Base-by-base conservation (phyloP, 1,140 invertebrate genomes). In the Drosophila sp. region DNA sequence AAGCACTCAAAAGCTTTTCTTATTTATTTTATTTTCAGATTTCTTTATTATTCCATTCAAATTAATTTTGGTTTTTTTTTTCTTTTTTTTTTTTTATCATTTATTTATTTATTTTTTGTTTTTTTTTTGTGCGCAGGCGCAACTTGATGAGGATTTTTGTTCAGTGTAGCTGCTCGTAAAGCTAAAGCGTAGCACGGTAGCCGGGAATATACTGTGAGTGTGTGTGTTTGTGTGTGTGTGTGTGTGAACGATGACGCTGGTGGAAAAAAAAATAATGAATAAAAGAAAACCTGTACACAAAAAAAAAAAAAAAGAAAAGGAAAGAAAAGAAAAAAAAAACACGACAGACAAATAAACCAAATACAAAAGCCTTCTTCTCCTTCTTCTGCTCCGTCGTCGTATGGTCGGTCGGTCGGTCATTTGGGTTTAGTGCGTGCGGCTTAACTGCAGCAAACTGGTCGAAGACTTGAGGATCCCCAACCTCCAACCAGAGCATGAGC, bases 191-290 rank as follows among this genome's bases (percentile, higher is more conserved):
- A 87, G 84, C 84, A 87, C 84, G 70, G 84, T 87, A 87, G 84
- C 62, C 72, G 72, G 72, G 61, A 69, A 81, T 61, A 65, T 62
- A 60, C 30, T 27, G 23, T 32, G 7, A 35, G 17, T 41, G 47
- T 58, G 47, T 70, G 61, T 78, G 35, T 72, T n/a, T n/a, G 55
- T 72, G 29, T 47, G 56, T 70, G 40, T 69, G 60, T 41, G 64
- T 65, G 57, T 62, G 64, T 62, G 71, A 68, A 85, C 80, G 80
- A 89, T 85, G 81, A 90, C 85, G 78, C 64, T 89, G 81, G 75
- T 80, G 90, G 80, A 50, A 81, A 90, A 89, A 83, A 84, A 87
- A 90, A 84, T 89, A 87, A 87, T 87, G 84, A 87, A 87, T 87
- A 87, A 87, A 84, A 87, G 86, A 89, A 87, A 87, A 87, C 84